Evolutionary conservation across 2,113 vertebrate species (phyloP), one percentile per base, ranked within the genome.

Genomic region (Nibea albiflora): DNA sequence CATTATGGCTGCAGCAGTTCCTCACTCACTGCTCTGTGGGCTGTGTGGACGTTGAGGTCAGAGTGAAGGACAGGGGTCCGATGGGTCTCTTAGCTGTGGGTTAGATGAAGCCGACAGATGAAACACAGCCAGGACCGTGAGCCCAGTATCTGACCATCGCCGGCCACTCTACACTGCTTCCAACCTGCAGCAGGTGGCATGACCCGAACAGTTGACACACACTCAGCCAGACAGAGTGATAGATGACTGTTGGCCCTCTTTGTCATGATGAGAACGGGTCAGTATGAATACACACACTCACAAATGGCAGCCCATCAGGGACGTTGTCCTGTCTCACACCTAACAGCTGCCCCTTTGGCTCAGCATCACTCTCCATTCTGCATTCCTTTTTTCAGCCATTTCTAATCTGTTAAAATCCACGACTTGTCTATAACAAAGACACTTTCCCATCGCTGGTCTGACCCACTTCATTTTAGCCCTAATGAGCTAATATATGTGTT

Each of bases 191-290:
- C 76, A 83, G 79, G 81, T 78, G 78, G 66, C 2, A 28, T 14
- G 69, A 89, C 73, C 88, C 0, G 0, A 19, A 31, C 62, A 2
- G 72, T 76, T 81, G 68, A 91, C 83, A 82, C 76, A 22, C 78
- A 42, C 76, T 73, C 72, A 22, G 71, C 31, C 78, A 76, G 88
- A 87, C 87, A 78, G 64, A 60, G 73, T 89, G 87, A 92, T 80
- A 42, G 66, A 90, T 90, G 81, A 85, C 60, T 72, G 67, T 61
- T 76, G 79, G 78, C 80, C 74, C 78, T 63, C 63, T 83, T 72
- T 66, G 76, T 75, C 61, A 74, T 44, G 67, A 87, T 31, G 54
- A 68, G 58, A 82, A 65, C 2, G 0, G 57, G 71, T 80, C 71
- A 63, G 46, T 61, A 69, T 78, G 52, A 85, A 78, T 76, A 71